Evolutionary conservation across 2,888 invertebrate genomes (phyloP), one percentile per base, ranked within the genome.

Genomic region (Stenurella melanura): DNA sequence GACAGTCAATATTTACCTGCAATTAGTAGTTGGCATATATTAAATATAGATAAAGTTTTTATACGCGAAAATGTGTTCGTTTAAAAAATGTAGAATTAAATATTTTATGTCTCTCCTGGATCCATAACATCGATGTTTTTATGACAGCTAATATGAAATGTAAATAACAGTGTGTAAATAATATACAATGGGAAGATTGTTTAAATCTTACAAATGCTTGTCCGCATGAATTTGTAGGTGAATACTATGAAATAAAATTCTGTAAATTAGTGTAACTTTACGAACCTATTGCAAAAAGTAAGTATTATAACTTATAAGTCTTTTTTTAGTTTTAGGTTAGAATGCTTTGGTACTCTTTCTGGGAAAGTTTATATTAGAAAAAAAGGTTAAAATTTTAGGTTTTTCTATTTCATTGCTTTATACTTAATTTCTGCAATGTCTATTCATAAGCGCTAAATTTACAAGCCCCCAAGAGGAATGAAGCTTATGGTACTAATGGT

Each of bases 401-500:
- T 50, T 67, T 21, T 30, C 38, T 57, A 15, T 68, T 34, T 56
- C 26, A 68, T 30, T 68, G 56, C 26, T 68, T 56, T 68, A 17
- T 54, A 50, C 26, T 56, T 12, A 68, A 68, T 56, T 56, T 30
- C 17, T 68, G 57, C 68, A 26, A 63, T 63, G 21, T 17, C 61
- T 42, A 30, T 56, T 17, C 54, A 19, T 68, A 56, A 56, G 68
- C 17, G 26, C 56, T 56, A 56, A 68, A 56, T 9, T 56, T 60
- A 15, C 19, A 60, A 60, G 60, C 38, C 68, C 69, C 66, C 80
- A 82, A 80, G 82, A 83, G 83, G 82, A 84, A 82, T 84, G 81
- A 82, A 83, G 82, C 82, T 84, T 84, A 74, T 77, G 77, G 73
- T 82, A 76, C 82, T 83, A 77, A 83, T 83, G 83, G 83, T 84